Base-by-base conservation (phyloP, 1,140 invertebrate species). In the Drosophila insularis region DNA sequence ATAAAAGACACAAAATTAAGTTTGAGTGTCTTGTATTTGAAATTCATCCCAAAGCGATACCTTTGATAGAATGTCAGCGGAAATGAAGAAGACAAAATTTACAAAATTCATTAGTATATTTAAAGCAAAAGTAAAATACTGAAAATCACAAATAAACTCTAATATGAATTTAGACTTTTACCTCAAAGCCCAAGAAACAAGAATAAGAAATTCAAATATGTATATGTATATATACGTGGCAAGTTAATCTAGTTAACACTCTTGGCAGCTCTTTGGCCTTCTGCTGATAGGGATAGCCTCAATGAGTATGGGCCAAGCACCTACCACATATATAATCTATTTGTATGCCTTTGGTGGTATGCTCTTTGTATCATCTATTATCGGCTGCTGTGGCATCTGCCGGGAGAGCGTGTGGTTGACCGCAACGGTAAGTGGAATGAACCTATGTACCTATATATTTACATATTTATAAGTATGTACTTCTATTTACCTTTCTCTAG, bases 341-440 rank as follows among this genome's bases (percentile, higher is more conserved):
- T 67, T 81, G 32, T 87, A 79, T 63, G 67, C 69, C 6, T 19
- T 87, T 56, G 89, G 82, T 27, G 89, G 74, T 4, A 32, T 90
- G n/a, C 59, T 81, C 68, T 85, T 91, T 56, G 68, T 71, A 4
- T 74, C 81, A 19, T 73, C 89, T 10, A 77, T 91, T 56, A 73
- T 91, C 67, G 89, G 89, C 61, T 90, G 89, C 68, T 84, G 81
- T 54, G 89, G 85, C 59, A 85, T 91, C 63, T 91, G 89, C 23
- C 81, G 80, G 63, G 81, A 91, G 71, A 85, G 69, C 55, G 79
- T 89, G 31, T 89, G 89, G 31, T 64, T 89, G 71, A 90, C 81
- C 50, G 74, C 73, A 58, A 89, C 81, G 78, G 89, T 90, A 60
- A 86, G 81, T 86, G n/a, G 7, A 8, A 27, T n/a, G 37, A 65